A percentile compares a stretch with the other conserved stretches of the same genome.
Conservation (phyloP, 2,888 invertebrate species). For the Andrena minutula region DNA sequence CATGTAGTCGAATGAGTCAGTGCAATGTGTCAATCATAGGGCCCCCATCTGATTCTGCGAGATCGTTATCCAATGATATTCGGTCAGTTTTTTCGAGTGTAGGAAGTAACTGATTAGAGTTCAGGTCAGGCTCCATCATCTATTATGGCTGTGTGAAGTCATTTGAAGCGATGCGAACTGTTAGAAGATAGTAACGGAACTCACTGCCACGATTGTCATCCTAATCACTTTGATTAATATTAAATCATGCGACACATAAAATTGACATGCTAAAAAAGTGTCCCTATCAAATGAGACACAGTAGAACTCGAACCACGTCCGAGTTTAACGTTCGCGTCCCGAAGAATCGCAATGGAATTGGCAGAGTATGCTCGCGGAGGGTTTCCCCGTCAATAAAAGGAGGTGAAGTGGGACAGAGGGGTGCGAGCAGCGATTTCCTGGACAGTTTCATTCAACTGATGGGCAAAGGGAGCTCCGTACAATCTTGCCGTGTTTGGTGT, state of each 20-base stretch:
- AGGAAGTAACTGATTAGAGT: constrained; percentile 49
- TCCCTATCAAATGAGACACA: not conserved
- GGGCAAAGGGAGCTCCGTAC: not conserved
- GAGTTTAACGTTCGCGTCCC: not conserved
- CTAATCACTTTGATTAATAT: not conserved
- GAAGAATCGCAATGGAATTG: constrained; percentile 4
- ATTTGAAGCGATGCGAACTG: constrained; percentile 1
- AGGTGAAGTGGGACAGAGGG: not conserved
- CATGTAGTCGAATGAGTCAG: too few relatives aligned
- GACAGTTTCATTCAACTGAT: not conserved
- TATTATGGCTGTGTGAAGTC: not conserved
- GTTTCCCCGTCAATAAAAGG: not conserved
- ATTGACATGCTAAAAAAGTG: too few relatives aligned
- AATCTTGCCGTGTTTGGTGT: not conserved
- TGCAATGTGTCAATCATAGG: constrained; percentile 7
- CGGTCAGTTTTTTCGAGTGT: constrained; percentile 34
- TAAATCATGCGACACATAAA: not conserved
- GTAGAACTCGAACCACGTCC: not conserved
- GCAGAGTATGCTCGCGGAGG: not conserved
- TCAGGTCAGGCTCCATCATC: constrained; percentile 34
- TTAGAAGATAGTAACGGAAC: constrained; percentile 36
- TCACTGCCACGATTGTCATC: not conserved
- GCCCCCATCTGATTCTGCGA: not conserved
- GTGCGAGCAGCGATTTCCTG: not conserved
- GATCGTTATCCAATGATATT: constrained; percentile 42